Percentiles rank a stretch among this genome's conserved stretches.
phyloP scores from a whole-genome alignment of 2,888 invertebrate genomes.

The Leptogaster cylindrica region DNA sequence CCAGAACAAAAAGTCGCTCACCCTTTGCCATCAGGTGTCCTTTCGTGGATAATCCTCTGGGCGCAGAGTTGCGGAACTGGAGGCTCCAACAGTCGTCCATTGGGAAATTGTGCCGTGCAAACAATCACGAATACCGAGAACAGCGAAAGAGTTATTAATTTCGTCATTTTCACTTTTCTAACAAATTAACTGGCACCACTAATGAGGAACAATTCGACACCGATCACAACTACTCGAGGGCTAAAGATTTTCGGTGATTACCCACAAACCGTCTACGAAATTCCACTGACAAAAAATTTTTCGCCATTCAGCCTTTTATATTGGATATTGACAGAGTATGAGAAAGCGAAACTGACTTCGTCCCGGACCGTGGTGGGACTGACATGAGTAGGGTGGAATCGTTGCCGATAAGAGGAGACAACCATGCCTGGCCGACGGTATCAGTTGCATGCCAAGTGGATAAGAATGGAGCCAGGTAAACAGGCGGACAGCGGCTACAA shows the following conservation, averaged over 20 bases:
- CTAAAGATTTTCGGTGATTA: neutral
- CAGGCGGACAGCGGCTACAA: too few species aligned
- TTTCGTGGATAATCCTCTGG: constrained; percentile 74
- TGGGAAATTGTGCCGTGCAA: constrained; percentile 72
- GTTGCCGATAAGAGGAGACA: neutral
- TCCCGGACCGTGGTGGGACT: neutral
- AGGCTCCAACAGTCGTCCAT: constrained; percentile 78
- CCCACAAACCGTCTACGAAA: neutral
- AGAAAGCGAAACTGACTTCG: neutral
- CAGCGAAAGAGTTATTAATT: neutral
- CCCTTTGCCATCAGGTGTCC: constrained; percentile 75
- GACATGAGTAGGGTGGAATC: neutral
- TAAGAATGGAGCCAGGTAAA: too few species aligned
- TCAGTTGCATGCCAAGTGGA: constrained; percentile 7
- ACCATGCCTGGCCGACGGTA: neutral
- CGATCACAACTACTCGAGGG: constrained; percentile 12
- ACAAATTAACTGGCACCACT: constrained; percentile 1
- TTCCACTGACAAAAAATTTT: constrained; percentile 40
- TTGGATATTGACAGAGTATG: constrained; percentile 7
- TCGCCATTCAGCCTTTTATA: constrained; percentile 40
- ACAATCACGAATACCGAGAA: constrained; percentile 7
- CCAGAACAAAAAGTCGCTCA: constrained; percentile 48
- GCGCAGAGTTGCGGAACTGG: constrained; percentile 79
- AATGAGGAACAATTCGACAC: neutral
- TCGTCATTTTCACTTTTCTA: constrained; percentile 22